Evolutionary conservation across 2,888 invertebrate species (phyloP), one percentile per base, ranked within the genome.

Genomic region (Salticus scenicus): DNA sequence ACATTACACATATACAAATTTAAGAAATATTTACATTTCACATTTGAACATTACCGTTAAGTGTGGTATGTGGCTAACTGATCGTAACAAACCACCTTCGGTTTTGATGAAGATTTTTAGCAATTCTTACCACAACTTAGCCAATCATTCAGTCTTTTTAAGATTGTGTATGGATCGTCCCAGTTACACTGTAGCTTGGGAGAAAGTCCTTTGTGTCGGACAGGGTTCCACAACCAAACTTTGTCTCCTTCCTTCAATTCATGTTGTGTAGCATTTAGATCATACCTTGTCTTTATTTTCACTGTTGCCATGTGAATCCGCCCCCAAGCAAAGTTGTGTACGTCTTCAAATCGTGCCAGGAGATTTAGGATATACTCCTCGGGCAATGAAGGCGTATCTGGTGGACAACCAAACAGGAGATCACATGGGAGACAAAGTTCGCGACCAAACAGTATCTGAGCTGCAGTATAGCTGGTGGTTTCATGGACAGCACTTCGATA

Each of bases 101-200:
- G 33, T 33, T 73, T 73, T 8, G 73, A 30, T n/a, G 12, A 5
- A 14, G 57, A 20, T 57, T 30, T 31, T 17, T 73, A 17, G 4
- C 33, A 10, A 37, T 37, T 4, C 4, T 10, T n/a, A n/a, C n/a
- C n/a, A n/a, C n/a, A n/a, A n/a, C n/a, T n/a, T n/a, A n/a, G n/a
- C n/a, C n/a, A n/a, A 31, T 73, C 73, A n/a, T 57, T 73, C 31
- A 73, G 30, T 20, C 57, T 51, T 17, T 73, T 51, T 8, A 73
- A 31, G 31, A 51, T 31, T 73, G 1, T 73, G 31, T 73, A 73
- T 0, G 73, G 73, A 31, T 57, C 73, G 31, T 73, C 73, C 73
- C 51, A 73, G 14, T 12, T 31, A 12, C 17, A 31, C 30, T 57
- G 31, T 7, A 17, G 8, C 28, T 31, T 57, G 12, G 42, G 24